phyloP scores from a whole-genome alignment of 2,888 invertebrate genomes.

The Gymnocheta viridis region DNA sequence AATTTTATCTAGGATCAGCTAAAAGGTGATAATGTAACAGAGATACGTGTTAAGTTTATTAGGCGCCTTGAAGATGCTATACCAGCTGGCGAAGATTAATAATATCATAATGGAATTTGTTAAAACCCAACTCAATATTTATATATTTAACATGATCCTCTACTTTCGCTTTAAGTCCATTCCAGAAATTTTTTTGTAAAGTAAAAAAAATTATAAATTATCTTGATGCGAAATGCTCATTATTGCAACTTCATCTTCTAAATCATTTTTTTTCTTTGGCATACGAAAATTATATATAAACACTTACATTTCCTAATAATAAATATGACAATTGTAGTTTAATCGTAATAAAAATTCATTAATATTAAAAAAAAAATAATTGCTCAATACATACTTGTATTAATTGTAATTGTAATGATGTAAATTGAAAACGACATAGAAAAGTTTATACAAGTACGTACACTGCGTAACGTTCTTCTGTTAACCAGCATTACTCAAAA shows the following conservation, averaged over 20 bases:
- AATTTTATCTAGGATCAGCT: constrained; percentile 89
- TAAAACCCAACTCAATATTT: not conserved
- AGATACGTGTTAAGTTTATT: constrained; percentile 96
- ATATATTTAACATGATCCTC: constrained; percentile 25
- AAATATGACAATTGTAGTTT: not conserved
- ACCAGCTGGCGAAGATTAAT: constrained; percentile 98
- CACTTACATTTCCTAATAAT: too few species aligned
- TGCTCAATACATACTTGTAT: not conserved
- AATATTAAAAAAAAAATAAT: not conserved
- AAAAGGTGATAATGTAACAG: constrained; percentile 96
- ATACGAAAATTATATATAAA: not conserved
- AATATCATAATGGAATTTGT: not conserved
- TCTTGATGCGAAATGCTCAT: too few species aligned
- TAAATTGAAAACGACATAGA: too few species aligned
- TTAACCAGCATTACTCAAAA: too few species aligned
- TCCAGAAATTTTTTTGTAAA: constrained; percentile 42
- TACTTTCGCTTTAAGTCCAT: constrained; percentile 56
- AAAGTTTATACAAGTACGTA: too few species aligned
- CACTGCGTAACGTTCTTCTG: too few species aligned
- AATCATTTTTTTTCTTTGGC: not conserved
- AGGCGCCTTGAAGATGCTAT: constrained; percentile 98
- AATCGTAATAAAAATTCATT: not conserved
- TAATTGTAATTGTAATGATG: not conserved
- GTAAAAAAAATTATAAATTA: not conserved
- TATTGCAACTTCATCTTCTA: not conserved